A percentile compares a stretch with the other conserved stretches of the same genome.
Evolutionary conservation across 64 coral and sea anemone species (phyloP).

Genomic region (Montipora cactus): DNA sequence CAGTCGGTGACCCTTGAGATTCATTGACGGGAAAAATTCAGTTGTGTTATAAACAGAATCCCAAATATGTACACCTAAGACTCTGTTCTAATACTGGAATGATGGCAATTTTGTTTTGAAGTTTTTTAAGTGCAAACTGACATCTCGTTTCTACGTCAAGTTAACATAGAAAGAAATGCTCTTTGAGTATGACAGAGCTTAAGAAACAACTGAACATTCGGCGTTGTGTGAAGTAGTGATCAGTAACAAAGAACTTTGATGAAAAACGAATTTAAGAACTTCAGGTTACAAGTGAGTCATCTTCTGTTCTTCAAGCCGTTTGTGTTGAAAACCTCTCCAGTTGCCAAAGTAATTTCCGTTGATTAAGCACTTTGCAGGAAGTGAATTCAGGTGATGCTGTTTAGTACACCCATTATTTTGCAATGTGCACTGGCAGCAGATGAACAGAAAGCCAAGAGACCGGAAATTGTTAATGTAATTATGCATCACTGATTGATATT

Average conservation of each 20-base stretch:
- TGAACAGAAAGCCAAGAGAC: background rate
- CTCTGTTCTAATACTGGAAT: background rate
- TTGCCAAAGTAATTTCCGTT: background rate
- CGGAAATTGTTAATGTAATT: background rate
- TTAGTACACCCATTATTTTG: slow-evolving; percentile 2
- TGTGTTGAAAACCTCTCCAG: background rate
- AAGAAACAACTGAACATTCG: background rate
- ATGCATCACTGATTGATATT: background rate
- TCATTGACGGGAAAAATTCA: background rate
- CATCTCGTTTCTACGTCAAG: background rate
- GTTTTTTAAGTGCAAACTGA: background rate
- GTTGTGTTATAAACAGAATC: background rate
- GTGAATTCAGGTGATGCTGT: background rate
- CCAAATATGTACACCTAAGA: background rate
- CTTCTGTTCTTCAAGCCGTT: background rate
- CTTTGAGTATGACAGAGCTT: background rate
- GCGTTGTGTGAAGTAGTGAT: slow-evolving; percentile 18
- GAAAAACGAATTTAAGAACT: too few relatives aligned
- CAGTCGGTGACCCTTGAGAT: background rate
- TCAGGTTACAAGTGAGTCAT: background rate
- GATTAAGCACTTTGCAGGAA: background rate
- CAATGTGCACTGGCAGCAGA: slow-evolving; percentile 5
- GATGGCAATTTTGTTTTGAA: background rate
- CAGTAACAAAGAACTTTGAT: background rate
- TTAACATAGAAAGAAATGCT: background rate